phyloP scores from a whole-genome alignment of 2,113 vertebrate species.

The Tachycineta bicolor region DNA sequence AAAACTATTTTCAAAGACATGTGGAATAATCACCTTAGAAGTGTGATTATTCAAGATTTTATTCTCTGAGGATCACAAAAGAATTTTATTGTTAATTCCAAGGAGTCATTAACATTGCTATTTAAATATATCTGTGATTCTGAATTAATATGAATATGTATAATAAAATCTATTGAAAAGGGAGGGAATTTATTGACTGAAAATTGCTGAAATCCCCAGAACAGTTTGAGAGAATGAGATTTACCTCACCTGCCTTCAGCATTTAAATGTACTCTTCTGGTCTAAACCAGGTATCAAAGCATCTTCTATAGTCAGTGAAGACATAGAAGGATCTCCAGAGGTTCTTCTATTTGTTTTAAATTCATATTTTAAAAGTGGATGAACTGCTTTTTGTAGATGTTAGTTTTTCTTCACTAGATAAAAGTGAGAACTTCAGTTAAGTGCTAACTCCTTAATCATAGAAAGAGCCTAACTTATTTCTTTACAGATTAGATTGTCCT shows the following conservation, averaged over 20 bases:
- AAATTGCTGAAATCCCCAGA: conserved; percentile 8
- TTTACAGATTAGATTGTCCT: neutral
- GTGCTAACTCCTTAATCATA: neutral
- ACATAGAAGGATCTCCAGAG: neutral
- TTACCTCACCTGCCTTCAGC: neutral
- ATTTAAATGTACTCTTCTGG: neutral
- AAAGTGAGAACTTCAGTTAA: neutral
- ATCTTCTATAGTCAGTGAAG: neutral
- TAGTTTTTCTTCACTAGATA: neutral
- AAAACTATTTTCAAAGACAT: neutral
- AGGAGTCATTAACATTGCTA: conserved; percentile 5
- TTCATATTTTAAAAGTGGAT: neutral
- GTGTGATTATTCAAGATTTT: conserved; percentile 2
- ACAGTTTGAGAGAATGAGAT: conserved; percentile 15
- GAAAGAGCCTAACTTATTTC: neutral
- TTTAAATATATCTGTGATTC: neutral
- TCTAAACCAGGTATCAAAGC: neutral
- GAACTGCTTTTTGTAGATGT: neutral
- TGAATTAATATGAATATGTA: conserved; percentile 4
- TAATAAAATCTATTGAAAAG: conserved; percentile 36
- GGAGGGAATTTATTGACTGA: conserved; percentile 7
- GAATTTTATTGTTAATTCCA: conserved; percentile 41
- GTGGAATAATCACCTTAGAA: neutral
- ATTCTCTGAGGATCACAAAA: conserved; percentile 8
- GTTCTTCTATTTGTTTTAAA: neutral